A percentile compares a stretch with the other conserved stretches of the same genome.
These are phyloP conservation scores for Meloidogyne floridensis DNA, from an alignment of 1,140 invertebrate genomes.

Conservation along the genomic window DNA sequence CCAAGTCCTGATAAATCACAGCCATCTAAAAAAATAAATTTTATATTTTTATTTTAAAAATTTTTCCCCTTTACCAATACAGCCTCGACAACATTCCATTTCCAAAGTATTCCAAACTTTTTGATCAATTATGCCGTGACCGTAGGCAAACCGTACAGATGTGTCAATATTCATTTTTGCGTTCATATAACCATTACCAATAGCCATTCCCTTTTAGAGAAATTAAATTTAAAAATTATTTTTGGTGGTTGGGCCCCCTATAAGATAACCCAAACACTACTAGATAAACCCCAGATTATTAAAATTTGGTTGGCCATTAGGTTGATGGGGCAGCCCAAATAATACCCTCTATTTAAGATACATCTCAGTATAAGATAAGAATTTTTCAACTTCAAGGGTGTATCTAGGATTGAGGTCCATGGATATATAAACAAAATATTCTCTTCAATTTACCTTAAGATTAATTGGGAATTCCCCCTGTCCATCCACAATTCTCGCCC, in stretches of 20 bases:
- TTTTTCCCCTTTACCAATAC: slow-evolving; percentile 32
- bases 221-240: slow-evolving; percentile 18
- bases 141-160: slow-evolving; percentile 63
- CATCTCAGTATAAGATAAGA: too few relatives aligned
- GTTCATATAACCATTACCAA: slow-evolving; percentile 65
- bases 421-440: too few relatives aligned
- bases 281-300: too few relatives aligned
- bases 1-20: slow-evolving; percentile 59
- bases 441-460: slow-evolving; percentile 44
- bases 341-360: too few relatives aligned
- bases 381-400: too few relatives aligned
- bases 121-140: slow-evolving; percentile 64
- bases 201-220: slow-evolving; percentile 61
- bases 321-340: too few relatives aligned
- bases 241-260: too few relatives aligned
- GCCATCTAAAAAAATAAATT: slow-evolving; percentile 41
- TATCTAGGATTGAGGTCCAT: too few relatives aligned
- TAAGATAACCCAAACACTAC: too few relatives aligned
- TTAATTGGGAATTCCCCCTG: slow-evolving; percentile 63
- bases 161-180: slow-evolving; percentile 65
- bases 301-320: too few relatives aligned
- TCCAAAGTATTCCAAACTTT: slow-evolving; percentile 63
- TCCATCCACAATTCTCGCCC: slow-evolving; percentile 68
- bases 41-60: neutral
- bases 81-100: slow-evolving; percentile 56